phyloP scores from a whole-genome alignment of 35 echinoderm and acorn worm genomes.

The Stichopus chloronotus region DNA sequence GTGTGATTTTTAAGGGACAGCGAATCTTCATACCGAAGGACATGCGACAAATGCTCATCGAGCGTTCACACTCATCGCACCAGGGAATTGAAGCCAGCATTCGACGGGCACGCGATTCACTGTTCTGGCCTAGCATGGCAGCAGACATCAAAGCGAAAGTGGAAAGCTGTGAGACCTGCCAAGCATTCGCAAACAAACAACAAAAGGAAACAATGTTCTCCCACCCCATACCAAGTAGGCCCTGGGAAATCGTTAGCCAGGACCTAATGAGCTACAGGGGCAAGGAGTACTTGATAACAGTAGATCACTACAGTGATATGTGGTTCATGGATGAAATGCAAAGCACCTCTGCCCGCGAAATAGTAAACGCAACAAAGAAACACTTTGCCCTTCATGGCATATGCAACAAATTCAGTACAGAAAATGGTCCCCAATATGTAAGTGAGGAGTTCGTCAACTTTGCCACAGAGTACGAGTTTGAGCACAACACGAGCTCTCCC shows the following conservation, averaged over 20 bases:
- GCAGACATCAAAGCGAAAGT: constrained; percentile 55
- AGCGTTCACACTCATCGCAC: constrained; percentile 50
- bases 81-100: constrained; percentile 70
- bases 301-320: constrained; percentile 67
- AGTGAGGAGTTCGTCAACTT: too few species aligned
- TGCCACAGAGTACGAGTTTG: too few species aligned
- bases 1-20: constrained; percentile 52
- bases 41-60: constrained; percentile 44
- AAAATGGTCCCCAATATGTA: too few species aligned
- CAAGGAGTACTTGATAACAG: constrained; percentile 68
- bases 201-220: constrained; percentile 68
- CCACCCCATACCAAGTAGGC: constrained; percentile 47
- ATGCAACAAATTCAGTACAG: too few species aligned
- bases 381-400: too few species aligned
- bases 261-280: constrained; percentile 58
- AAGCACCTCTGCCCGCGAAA: background rate
- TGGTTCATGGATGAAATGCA: constrained; percentile 63
- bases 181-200: constrained; percentile 53
- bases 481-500: constrained; percentile 32
- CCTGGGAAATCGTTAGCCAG: constrained; percentile 57
- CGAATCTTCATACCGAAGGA: constrained; percentile 50
- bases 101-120: constrained; percentile 61
- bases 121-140: constrained; percentile 74
- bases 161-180: constrained; percentile 56
- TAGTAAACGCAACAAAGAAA: background rate